phyloP scores from a whole-genome alignment of 2,113 vertebrate species.

The Callipepla californica region DNA sequence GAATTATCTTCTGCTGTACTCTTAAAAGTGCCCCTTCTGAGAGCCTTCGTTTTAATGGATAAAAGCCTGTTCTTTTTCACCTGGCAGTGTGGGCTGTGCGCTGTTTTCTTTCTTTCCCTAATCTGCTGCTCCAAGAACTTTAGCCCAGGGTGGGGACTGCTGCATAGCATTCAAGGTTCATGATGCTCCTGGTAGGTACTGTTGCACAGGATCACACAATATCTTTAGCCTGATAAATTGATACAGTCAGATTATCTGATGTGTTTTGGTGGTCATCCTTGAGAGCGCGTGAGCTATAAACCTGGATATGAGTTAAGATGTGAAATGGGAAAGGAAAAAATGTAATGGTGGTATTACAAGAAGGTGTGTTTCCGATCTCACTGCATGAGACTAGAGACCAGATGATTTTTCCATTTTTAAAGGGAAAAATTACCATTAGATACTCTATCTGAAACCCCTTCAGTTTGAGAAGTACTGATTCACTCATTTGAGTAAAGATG shows the following conservation, averaged over 20 bases:
- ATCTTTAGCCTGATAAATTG: slow-evolving; percentile 17
- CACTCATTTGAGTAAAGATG: not conserved
- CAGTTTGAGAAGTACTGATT: not conserved
- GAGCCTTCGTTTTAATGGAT: not conserved
- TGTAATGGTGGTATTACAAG: not conserved
- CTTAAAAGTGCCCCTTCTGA: not conserved
- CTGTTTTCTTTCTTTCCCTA: not conserved
- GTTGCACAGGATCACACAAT: slow-evolving; percentile 2
- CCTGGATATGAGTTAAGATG: not conserved
- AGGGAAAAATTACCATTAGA: not conserved
- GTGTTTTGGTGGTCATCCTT: not conserved
- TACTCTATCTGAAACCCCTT: not conserved
- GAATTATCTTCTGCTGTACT: not conserved
- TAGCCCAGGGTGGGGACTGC: not conserved
- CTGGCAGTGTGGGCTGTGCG: not conserved
- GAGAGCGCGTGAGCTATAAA: not conserved
- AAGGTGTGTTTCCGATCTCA: not conserved
- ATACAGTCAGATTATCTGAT: not conserved
- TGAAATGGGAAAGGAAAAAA: not conserved
- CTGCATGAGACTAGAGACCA: not conserved
- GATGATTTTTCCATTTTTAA: not conserved
- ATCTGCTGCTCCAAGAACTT: slow-evolving; percentile 1
- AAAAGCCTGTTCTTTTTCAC: not conserved
- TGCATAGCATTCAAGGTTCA: not conserved
- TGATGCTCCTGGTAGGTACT: not conserved